phyloP scores from a whole-genome alignment of 2,113 vertebrate genomes.

The Psettodes erumei region DNA sequence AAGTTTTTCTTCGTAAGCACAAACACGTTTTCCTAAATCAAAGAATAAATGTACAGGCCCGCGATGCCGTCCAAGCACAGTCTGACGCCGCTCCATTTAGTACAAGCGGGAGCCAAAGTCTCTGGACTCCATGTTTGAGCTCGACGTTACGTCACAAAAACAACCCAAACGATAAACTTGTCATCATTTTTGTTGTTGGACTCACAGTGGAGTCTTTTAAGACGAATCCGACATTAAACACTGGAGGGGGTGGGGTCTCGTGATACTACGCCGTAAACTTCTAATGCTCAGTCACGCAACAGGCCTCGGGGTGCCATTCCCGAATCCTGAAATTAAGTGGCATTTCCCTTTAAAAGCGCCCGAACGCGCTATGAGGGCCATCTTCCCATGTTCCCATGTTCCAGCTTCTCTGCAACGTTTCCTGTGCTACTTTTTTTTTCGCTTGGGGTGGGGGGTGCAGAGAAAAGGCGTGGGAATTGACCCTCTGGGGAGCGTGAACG shows the following conservation, averaged over 20 bases:
- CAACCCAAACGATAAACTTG: neutral
- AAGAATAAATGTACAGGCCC: slow-evolving; percentile 3
- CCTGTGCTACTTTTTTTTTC: neutral
- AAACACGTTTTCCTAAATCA: slow-evolving; percentile 10
- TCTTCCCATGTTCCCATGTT: slow-evolving; percentile 56
- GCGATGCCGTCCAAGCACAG: neutral
- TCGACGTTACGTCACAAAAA: slow-evolving; percentile 23
- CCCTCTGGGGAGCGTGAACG: slow-evolving; percentile 1
- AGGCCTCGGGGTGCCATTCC: neutral
- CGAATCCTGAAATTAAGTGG: slow-evolving; percentile 60
- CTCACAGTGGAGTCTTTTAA: neutral
- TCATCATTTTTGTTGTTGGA: slow-evolving; percentile 6
- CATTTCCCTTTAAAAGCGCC: slow-evolving; percentile 68
- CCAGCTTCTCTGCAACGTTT: slow-evolving; percentile 13
- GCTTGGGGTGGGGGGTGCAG: slow-evolving; percentile 7
- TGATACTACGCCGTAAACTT: neutral
- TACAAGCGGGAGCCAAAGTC: neutral
- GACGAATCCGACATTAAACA: neutral
- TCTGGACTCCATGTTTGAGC: neutral
- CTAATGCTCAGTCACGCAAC: slow-evolving; percentile 11
- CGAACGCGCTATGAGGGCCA: slow-evolving; percentile 32
- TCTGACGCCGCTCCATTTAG: neutral
- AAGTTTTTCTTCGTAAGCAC: neutral
- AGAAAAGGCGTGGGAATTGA: neutral
- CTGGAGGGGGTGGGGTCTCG: neutral